A percentile compares a stretch with the other conserved stretches of the same genome.
These are phyloP conservation scores for Rhamphomyia laevipes DNA, from an alignment of 2,888 invertebrate species.

Conservation along the genomic window DNA sequence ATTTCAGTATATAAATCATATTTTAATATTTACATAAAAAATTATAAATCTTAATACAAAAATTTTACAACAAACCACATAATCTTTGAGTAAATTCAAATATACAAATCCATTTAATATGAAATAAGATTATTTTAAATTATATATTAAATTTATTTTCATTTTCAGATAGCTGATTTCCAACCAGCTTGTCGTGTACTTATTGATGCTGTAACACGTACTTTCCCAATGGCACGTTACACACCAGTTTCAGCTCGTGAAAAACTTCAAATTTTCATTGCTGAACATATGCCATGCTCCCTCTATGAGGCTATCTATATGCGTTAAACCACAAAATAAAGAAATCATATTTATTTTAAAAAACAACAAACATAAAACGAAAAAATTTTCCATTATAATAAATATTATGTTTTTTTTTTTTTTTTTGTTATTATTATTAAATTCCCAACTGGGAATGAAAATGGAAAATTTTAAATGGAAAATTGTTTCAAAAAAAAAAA, in stretches of 20 bases:
- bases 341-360: background rate
- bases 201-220: slow-evolving; percentile 64
- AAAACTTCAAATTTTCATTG: slow-evolving; percentile 65
- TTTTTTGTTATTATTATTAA: too few relatives aligned
- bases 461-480: too few relatives aligned
- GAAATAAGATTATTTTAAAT: background rate
- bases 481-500: too few relatives aligned
- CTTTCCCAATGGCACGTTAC: slow-evolving; percentile 73
- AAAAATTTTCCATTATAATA: too few relatives aligned
- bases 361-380: background rate
- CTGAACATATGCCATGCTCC: slow-evolving; percentile 69
- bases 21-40: too few relatives aligned
- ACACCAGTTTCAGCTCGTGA: slow-evolving; percentile 70
- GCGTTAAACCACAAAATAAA: slow-evolving; percentile 22
- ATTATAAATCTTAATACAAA: too few relatives aligned
- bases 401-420: too few relatives aligned
- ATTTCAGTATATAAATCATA: too few relatives aligned
- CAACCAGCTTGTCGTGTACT: slow-evolving; percentile 63
- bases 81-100: too few relatives aligned
- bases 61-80: too few relatives aligned
- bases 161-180: slow-evolving; percentile 57
- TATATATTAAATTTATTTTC: slow-evolving; percentile 11
- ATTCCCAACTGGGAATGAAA: too few relatives aligned
- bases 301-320: slow-evolving; percentile 67
- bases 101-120: too few relatives aligned